Evolutionary conservation across 2,797 vertebrate genomes (phyloP).

Genomic region (Coranthus polyacanthus): DNA sequence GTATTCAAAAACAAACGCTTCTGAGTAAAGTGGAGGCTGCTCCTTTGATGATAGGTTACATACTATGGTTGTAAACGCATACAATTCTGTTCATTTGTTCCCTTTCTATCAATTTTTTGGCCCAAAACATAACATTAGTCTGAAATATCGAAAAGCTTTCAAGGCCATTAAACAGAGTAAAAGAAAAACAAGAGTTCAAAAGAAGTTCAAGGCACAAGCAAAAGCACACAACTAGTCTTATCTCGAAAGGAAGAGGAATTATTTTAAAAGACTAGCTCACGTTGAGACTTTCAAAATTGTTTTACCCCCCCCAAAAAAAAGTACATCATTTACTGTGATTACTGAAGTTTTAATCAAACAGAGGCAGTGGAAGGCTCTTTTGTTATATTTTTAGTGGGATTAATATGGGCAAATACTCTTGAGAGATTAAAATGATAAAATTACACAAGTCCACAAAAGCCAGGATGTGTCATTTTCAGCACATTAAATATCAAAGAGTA

Average conservation of each 20-base stretch:
- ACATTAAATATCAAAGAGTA: neutral
- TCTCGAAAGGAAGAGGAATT: constrained; percentile 16
- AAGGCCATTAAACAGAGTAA: no score
- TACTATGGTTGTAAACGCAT: neutral
- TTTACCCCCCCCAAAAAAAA: no score
- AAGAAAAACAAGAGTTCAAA: constrained; percentile 3
- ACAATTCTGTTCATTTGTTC: neutral
- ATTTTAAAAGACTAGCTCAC: no score
- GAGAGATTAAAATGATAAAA: neutral
- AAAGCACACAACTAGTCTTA: constrained; percentile 21
- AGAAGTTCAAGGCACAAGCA: constrained; percentile 11
- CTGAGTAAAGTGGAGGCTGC: neutral
- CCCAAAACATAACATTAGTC: neutral
- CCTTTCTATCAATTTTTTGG: neutral
- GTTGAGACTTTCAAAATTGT: no score
- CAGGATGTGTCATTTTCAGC: neutral
- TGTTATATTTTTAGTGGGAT: no score
- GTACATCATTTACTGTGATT: neutral
- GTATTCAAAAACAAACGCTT: constrained; percentile 4
- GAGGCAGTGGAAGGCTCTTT: no score
- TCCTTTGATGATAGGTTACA: constrained; percentile 18
- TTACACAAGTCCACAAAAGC: neutral
- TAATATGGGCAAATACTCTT: neutral
- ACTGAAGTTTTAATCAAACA: neutral
- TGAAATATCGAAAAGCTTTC: no score